Evolutionary conservation across 2,888 invertebrate species (phyloP).

Genomic region (Aspidiotus rigidus): DNA sequence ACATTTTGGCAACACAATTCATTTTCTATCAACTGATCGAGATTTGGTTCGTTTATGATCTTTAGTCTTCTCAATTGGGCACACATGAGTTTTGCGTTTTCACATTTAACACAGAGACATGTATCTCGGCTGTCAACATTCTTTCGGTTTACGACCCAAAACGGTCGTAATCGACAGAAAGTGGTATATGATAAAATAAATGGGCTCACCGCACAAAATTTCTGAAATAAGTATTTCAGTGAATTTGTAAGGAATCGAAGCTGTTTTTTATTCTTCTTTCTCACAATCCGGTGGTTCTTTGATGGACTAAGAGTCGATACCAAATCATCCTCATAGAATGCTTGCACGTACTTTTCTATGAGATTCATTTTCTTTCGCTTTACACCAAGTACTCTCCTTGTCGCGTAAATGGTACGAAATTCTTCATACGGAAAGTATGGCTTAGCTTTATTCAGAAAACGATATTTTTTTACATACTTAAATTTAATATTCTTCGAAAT

Average conservation of each 20-base stretch:
- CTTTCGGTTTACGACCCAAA: conserved; percentile 32
- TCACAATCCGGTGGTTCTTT: conserved; percentile 8
- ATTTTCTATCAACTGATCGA: neutral
- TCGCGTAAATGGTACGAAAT: neutral
- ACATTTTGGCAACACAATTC: neutral
- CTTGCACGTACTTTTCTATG: neutral
- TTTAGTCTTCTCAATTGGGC: neutral
- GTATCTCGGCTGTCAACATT: conserved; percentile 30
- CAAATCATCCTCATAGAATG: conserved; percentile 11
- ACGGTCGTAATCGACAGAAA: conserved; percentile 34
- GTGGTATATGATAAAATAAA: neutral
- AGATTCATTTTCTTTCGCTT: neutral
- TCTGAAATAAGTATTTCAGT: neutral
- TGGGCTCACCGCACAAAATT: conserved; percentile 1
- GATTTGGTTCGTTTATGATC: conserved; percentile 6
- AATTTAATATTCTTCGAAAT: no score
- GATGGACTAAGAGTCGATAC: conserved; percentile 3
- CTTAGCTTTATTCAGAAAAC: neutral
- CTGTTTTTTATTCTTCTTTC: conserved; percentile 7
- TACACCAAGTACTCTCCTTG: neutral
- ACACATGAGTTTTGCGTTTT: neutral
- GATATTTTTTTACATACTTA: neutral
- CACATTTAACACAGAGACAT: conserved; percentile 27
- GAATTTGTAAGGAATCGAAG: conserved; percentile 10
- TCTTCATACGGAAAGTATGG: neutral